Evolutionary conservation across 2,113 vertebrate genomes (phyloP).

Genomic region (Callocephalon fimbriatum): DNA sequence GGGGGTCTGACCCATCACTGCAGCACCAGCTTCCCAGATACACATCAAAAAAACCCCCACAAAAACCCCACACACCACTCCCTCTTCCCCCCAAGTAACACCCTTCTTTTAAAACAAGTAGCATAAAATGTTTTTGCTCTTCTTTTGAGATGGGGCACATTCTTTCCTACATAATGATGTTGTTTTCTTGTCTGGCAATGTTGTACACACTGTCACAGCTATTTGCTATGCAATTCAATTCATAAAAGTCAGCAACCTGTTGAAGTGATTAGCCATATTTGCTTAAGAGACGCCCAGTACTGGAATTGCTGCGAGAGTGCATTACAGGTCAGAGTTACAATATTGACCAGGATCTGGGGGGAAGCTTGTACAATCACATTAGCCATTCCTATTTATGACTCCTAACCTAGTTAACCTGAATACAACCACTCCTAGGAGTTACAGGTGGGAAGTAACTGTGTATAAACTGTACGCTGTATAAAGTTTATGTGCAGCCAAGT

Average conservation of each 20-base stretch:
- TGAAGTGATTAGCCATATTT: constrained; percentile 68
- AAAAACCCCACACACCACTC: background rate
- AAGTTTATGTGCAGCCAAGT: background rate
- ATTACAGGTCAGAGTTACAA: constrained; percentile 53
- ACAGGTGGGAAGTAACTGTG: background rate
- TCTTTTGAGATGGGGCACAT: background rate
- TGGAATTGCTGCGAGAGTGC: constrained; percentile 68
- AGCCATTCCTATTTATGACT: constrained; percentile 12
- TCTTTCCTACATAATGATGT: background rate
- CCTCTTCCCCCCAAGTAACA: background rate
- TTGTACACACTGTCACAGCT: constrained; percentile 2
- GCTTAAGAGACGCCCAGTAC: constrained; percentile 74
- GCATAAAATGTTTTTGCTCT: accelerated
- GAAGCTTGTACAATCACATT: background rate
- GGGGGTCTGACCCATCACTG: background rate
- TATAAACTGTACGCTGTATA: background rate
- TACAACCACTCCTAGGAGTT: background rate
- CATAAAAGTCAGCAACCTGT: constrained; percentile 60
- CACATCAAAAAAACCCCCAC: background rate
- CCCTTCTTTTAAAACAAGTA: background rate
- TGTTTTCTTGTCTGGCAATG: constrained; percentile 42
- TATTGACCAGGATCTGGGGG: constrained; percentile 56
- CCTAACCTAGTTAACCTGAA: background rate
- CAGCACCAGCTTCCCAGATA: background rate
- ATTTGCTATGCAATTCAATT: constrained; percentile 43